Conservation (phyloP, 2,888 invertebrate genomes). For the Pyrrhopygopsis socrates region DNA sequence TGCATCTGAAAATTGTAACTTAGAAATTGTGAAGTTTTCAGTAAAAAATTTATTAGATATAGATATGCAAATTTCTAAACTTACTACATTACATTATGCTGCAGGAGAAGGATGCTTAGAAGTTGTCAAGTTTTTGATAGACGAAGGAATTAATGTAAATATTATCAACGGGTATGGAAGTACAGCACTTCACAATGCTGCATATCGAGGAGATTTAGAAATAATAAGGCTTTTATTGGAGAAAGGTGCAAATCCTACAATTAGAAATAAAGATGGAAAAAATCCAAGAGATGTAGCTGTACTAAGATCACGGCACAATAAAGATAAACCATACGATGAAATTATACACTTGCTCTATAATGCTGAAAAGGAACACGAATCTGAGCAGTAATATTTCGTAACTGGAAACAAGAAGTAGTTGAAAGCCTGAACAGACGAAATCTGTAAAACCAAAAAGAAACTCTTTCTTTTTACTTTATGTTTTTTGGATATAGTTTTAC, state of each 20-base stretch:
- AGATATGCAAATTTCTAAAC: background rate
- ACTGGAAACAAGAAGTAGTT: too few species aligned
- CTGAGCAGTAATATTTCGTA: too few species aligned
- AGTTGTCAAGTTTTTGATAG: conserved; percentile 13
- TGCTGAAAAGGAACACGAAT: too few species aligned
- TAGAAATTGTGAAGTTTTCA: background rate
- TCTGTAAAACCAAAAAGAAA: too few species aligned
- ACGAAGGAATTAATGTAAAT: conserved; percentile 20
- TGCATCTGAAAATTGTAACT: conserved; percentile 21
- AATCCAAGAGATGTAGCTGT: conserved; percentile 8
- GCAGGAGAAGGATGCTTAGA: conserved; percentile 5
- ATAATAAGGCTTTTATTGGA: conserved; percentile 16
- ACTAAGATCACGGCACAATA: background rate
- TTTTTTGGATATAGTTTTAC: too few species aligned
- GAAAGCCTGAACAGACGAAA: too few species aligned
- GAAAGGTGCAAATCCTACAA: conserved; percentile 4
- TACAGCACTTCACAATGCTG: conserved; percentile 24
- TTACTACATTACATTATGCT: conserved; percentile 25
- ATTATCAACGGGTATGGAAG: background rate
- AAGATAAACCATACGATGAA: background rate
- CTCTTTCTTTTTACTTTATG: too few species aligned
- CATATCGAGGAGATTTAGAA: conserved; percentile 14
- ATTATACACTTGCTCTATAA: background rate
- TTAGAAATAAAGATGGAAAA: conserved; percentile 7
- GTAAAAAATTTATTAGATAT: background rate